Conservation (phyloP, 2,113 vertebrate species). For the Numenius arquata region DNA sequence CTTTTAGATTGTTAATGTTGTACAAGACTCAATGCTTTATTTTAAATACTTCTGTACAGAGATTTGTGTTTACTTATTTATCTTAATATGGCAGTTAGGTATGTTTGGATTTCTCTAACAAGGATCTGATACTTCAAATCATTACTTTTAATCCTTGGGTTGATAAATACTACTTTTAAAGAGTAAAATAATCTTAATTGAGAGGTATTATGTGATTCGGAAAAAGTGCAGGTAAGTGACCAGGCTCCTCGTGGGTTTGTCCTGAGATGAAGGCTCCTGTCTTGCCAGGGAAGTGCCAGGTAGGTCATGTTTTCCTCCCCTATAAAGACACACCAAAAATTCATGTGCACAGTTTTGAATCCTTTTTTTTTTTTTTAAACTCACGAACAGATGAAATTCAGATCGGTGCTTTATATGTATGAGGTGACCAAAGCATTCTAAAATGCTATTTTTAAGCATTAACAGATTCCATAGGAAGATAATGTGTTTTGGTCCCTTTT, state of each 20-base stretch:
- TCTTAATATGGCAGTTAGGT: background rate
- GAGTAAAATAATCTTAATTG: background rate
- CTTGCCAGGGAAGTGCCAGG: background rate
- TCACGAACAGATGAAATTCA: background rate
- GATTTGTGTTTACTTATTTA: background rate
- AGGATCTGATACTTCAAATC: background rate
- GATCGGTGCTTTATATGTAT: background rate
- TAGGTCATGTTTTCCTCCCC: background rate
- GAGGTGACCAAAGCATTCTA: background rate
- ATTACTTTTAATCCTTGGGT: background rate
- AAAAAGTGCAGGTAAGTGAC: background rate
- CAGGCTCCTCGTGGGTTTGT: background rate
- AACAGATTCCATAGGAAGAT: background rate
- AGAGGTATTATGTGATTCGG: background rate
- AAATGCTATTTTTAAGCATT: background rate
- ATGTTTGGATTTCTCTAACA: background rate
- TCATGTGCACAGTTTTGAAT: background rate
- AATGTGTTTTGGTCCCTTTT: background rate
- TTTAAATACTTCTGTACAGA: background rate
- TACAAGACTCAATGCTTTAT: background rate
- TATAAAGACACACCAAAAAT: background rate
- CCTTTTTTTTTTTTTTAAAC: background rate
- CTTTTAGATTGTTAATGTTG: background rate
- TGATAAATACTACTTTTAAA: background rate
- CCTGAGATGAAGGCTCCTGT: background rate